These are phyloP conservation scores for Campylomormyrus tamandua DNA, from an alignment of 2,113 vertebrate species.

Conservation along the genomic window DNA sequence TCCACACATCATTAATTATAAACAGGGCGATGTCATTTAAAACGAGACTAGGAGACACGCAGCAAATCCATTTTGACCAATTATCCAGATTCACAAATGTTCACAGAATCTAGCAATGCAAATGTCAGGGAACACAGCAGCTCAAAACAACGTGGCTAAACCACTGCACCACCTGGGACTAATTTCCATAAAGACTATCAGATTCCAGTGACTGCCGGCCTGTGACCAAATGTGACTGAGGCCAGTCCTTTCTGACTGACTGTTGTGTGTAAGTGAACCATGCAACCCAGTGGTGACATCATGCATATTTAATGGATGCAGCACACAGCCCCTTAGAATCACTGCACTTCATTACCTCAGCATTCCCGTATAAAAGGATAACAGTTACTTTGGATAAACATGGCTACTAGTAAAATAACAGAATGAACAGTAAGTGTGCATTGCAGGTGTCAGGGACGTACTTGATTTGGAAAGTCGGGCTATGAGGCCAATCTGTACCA, in stretches of 20 bases:
- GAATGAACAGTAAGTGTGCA: not conserved
- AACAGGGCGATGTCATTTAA: not conserved
- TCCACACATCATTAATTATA: not conserved
- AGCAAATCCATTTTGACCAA: not conserved
- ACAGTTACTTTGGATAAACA: not conserved
- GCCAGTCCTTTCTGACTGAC: not conserved
- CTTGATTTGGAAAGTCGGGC: not conserved
- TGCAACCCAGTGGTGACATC: not conserved
- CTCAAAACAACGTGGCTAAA: not conserved
- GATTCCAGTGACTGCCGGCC: not conserved
- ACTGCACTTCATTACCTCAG: not conserved
- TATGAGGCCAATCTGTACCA: not conserved
- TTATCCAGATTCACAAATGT: not conserved
- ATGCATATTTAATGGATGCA: not conserved
- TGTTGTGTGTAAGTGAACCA: not conserved
- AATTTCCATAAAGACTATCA: not conserved
- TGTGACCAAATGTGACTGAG: not conserved
- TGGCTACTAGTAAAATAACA: not conserved
- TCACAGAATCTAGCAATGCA: not conserved
- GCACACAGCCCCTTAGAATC: not conserved
- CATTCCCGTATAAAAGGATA: not conserved
- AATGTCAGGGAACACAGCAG: not conserved
- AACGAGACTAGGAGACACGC: not conserved
- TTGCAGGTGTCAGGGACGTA: not conserved
- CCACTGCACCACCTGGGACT: not conserved